Evolutionary conservation across 2,888 invertebrate species (phyloP).

Genomic region (Drosophila algonquin): DNA sequence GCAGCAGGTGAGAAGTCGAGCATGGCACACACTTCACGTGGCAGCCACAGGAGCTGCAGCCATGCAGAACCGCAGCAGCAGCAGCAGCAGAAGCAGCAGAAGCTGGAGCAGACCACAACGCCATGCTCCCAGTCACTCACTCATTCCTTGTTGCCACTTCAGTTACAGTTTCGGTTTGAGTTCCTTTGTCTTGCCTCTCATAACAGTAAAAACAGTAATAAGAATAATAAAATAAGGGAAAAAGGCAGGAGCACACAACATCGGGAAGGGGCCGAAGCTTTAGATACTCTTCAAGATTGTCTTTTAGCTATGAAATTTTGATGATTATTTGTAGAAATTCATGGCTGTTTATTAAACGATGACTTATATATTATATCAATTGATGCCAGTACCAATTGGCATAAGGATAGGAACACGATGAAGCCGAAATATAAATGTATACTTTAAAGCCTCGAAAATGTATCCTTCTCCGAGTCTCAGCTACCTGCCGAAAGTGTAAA

Average conservation of each 20-base stretch:
- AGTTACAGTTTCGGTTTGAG: constrained; percentile 30
- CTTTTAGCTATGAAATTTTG: background rate
- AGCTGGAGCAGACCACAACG: constrained; percentile 1
- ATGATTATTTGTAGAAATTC: no score
- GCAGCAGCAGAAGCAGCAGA: background rate
- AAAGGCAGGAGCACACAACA: constrained; percentile 4
- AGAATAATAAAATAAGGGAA: constrained; percentile 51
- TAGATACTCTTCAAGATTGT: background rate
- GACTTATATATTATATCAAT: no score
- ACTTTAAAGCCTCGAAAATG: no score
- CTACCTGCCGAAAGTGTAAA: no score
- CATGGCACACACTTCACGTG: constrained; percentile 34
- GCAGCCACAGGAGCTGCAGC: constrained; percentile 30
- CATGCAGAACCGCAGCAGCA: constrained; percentile 33
- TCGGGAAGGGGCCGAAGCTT: background rate
- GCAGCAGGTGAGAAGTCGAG: constrained; percentile 47
- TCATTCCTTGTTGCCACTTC: constrained; percentile 32
- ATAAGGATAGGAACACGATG: background rate
- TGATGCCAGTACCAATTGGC: no score
- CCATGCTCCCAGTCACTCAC: constrained; percentile 11
- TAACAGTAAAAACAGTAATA: constrained; percentile 46
- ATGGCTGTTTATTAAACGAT: no score
- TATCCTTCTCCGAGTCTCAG: no score
- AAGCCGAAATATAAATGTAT: no score
- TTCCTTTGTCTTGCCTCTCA: constrained; percentile 43